Percentiles rank a stretch among this genome's conserved stretches.
Evolutionary conservation across 2,797 vertebrate genomes (phyloP).

Genomic region (Lateolabrax maculatus): DNA sequence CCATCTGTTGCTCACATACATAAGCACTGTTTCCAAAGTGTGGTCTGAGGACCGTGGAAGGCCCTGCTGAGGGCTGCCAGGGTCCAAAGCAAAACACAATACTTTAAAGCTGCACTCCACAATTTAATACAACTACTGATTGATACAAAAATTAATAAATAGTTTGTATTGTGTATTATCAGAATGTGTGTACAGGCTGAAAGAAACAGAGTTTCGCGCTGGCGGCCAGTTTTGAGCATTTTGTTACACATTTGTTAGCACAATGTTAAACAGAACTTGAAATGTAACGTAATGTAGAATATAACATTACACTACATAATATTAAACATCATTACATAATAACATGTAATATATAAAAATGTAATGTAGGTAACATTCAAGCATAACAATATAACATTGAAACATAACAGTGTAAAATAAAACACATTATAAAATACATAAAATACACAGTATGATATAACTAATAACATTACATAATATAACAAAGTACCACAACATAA

Average conservation of each 20-base stretch:
- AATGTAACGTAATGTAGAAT: no score
- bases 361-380: no score
- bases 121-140: background rate
- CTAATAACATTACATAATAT: no score
- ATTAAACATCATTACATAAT: no score
- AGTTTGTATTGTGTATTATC: background rate
- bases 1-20: constrained; percentile 64
- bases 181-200: no score
- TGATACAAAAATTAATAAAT: background rate
- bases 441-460: no score
- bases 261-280: background rate
- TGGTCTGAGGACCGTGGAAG: constrained; percentile 10
- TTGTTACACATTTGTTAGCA: background rate
- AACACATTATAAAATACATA: no score
- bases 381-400: no score
- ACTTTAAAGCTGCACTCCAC: background rate
- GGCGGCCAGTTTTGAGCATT: background rate
- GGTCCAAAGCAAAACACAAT: background rate
- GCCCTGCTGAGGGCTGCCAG: background rate
- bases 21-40: constrained; percentile 22
- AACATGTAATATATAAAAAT: no score
- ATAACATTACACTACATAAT: no score
- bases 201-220: background rate
- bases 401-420: no score
- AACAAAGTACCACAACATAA: no score